Conservation (phyloP, 2,797 vertebrate genomes). For the Sebastes elongatus region DNA sequence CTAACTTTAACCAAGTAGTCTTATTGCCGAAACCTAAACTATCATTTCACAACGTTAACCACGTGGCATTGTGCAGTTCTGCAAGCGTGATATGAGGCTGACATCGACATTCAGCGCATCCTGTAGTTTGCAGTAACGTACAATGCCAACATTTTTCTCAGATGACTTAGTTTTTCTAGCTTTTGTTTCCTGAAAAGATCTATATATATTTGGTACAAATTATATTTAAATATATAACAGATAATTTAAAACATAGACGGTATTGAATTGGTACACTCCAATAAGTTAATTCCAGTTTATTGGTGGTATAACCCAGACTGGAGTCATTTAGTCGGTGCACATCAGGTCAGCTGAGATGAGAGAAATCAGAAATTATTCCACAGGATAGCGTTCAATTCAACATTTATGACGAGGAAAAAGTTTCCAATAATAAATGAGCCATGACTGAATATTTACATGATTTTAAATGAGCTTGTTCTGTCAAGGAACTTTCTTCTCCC, state of each 20-base stretch:
- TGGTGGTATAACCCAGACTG: neutral
- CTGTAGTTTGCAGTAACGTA: too few species aligned
- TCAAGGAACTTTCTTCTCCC: neutral
- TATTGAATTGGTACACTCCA: neutral
- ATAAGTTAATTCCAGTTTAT: neutral
- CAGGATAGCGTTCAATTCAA: neutral
- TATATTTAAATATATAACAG: neutral
- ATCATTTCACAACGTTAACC: too few species aligned
- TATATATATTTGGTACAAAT: neutral
- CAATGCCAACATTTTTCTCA: too few species aligned
- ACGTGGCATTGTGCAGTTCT: accelerated
- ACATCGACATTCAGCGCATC: too few species aligned
- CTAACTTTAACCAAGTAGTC: too few species aligned
- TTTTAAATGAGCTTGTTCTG: neutral
- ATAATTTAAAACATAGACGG: neutral
- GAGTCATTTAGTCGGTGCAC: neutral
- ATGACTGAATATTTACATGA: neutral
- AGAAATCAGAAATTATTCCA: neutral
- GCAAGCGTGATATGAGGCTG: too few species aligned
- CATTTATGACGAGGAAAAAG: neutral
- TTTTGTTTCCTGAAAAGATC: neutral
- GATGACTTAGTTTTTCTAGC: neutral
- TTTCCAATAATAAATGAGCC: neutral
- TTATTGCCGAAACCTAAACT: too few species aligned
- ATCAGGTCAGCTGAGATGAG: neutral